Evolutionary conservation across 2,888 invertebrate genomes (phyloP).

Genomic region (Vandiemenella viatica): DNA sequence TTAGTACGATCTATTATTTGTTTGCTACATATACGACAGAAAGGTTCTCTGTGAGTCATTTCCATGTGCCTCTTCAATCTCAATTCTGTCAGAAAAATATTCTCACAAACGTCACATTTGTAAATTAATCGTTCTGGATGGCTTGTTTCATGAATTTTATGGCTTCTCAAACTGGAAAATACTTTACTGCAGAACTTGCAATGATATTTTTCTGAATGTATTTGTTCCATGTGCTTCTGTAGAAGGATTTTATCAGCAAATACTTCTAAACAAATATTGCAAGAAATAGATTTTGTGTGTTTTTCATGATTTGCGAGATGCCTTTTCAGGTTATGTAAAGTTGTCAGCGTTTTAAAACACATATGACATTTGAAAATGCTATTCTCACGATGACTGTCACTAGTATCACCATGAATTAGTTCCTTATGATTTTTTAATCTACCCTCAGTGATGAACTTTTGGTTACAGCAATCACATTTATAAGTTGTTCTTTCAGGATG

Average conservation of each 20-base stretch:
- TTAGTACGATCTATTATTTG: conserved; percentile 9
- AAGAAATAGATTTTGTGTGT: conserved; percentile 1
- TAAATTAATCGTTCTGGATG: conserved; percentile 10
- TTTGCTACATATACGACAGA: conserved; percentile 16
- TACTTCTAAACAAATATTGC: conserved; percentile 8
- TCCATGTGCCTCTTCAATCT: conserved; percentile 12
- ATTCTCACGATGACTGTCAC: neutral
- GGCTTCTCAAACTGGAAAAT: conserved; percentile 8
- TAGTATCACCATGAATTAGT: conserved; percentile 5
- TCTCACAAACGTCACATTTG: conserved; percentile 15
- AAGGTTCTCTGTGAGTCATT: conserved; percentile 13
- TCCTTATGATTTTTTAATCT: conserved; percentile 11
- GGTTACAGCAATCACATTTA: conserved; percentile 8
- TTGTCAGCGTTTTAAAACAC: conserved; percentile 9
- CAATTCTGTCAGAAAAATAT: conserved; percentile 10
- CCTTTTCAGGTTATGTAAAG: conserved; percentile 9
- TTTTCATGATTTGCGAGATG: conserved; percentile 11
- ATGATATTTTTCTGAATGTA: conserved; percentile 7
- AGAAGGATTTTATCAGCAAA: conserved; percentile 8
- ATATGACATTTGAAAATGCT: conserved; percentile 12
- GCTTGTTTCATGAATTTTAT: conserved; percentile 9
- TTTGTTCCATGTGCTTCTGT: conserved; percentile 7
- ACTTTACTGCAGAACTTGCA: conserved; percentile 11
- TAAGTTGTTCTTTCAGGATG: conserved; percentile 5
- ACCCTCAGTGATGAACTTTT: conserved; percentile 9